phyloP scores from a whole-genome alignment of 1,140 invertebrate genomes.

The Drosophila lowei region DNA sequence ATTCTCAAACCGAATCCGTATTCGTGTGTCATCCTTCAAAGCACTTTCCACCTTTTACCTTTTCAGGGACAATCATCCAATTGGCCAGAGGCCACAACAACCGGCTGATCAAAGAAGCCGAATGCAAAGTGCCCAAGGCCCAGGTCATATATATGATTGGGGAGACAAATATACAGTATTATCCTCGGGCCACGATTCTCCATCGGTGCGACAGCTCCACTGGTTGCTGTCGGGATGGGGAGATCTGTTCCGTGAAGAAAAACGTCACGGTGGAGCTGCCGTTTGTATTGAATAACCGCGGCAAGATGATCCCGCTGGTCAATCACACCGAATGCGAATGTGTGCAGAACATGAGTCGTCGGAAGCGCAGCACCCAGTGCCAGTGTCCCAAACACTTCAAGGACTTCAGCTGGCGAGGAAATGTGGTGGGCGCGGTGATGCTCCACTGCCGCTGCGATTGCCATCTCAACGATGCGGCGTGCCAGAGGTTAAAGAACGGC shows the following conservation, averaged over 20 bases:
- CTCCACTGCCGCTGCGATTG: conserved; percentile 69
- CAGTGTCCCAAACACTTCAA: conserved; percentile 70
- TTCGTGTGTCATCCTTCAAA: no score
- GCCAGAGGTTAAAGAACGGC: conserved; percentile 73
- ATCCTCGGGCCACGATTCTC: conserved; percentile 88
- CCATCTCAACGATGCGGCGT: conserved; percentile 59
- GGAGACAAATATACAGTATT: conserved; percentile 86
- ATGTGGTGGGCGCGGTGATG: no score
- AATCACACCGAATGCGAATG: conserved; percentile 78
- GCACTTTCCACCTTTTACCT: background rate
- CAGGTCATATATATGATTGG: conserved; percentile 50
- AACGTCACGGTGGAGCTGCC: conserved; percentile 50
- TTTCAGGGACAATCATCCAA: conserved; percentile 13
- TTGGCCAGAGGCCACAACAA: conserved; percentile 10
- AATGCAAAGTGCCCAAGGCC: conserved; percentile 46
- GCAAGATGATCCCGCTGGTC: conserved; percentile 26
- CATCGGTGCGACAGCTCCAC: conserved; percentile 89
- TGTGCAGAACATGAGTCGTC: conserved; percentile 41
- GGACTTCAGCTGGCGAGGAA: conserved; percentile 47
- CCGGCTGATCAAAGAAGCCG: conserved; percentile 16
- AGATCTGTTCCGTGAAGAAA: conserved; percentile 84
- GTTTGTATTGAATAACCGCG: conserved; percentile 35
- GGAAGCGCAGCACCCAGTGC: conserved; percentile 62
- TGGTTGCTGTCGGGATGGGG: conserved; percentile 87
- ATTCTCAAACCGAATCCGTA: no score